A percentile compares a stretch with the other conserved stretches of the same genome.
Conservation (phyloP, 1,140 invertebrate genomes). For the Musca vetustissima region DNA sequence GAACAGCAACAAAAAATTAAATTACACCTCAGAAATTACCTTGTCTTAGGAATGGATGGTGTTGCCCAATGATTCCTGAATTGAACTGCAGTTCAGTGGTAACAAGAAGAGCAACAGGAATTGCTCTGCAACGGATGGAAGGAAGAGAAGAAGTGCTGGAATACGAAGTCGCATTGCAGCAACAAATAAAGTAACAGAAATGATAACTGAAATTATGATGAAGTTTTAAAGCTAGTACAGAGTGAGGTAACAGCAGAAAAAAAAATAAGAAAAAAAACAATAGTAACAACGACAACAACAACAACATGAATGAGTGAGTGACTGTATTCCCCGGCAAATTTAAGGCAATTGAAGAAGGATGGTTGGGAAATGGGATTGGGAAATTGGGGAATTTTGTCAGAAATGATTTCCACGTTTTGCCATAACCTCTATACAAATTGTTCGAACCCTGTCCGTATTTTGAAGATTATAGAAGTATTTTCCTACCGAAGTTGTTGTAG, state of each 20-base stretch:
- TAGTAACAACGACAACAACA: too few species aligned
- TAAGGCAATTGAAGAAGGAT: too few species aligned
- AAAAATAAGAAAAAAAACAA: too few species aligned
- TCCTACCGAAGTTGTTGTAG: too few species aligned
- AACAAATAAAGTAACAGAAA: conserved; percentile 9
- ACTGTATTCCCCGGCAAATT: too few species aligned
- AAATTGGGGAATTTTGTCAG: too few species aligned
- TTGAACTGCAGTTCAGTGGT: neutral
- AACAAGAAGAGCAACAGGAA: neutral
- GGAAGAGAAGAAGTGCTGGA: neutral
- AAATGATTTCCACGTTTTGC: too few species aligned
- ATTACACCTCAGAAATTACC: conserved; percentile 21
- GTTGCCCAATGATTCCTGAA: neutral
- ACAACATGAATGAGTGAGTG: neutral
- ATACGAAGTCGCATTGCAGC: neutral
- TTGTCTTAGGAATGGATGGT: neutral
- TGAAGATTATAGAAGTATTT: too few species aligned
- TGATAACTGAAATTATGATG: conserved; percentile 11
- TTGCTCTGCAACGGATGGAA: neutral
- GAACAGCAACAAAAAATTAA: too few species aligned
- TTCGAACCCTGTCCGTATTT: too few species aligned
- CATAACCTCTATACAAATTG: too few species aligned
- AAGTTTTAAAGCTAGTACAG: conserved; percentile 11
- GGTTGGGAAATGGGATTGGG: too few species aligned
- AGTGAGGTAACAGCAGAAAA: neutral